Evolutionary conservation across 2,888 invertebrate species (phyloP).

Genomic region (Diarsia mendica): DNA sequence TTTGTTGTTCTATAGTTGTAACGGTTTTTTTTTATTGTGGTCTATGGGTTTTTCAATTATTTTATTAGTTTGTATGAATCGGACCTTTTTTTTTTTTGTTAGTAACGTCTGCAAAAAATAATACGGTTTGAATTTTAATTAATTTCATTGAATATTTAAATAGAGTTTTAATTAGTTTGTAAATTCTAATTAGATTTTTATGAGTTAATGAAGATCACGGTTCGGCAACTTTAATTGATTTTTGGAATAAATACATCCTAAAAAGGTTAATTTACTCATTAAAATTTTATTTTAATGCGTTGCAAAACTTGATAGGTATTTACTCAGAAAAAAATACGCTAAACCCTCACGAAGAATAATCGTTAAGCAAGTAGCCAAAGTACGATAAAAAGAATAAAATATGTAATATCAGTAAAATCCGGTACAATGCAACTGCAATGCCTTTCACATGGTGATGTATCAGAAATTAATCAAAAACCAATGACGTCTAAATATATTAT

Average conservation of each 20-base stretch:
- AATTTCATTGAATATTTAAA: slow-evolving; percentile 8
- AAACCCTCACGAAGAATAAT: neutral
- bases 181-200: slow-evolving; percentile 1
- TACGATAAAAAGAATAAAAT: slow-evolving; percentile 42
- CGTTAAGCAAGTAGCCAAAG: slow-evolving; percentile 18
- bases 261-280: slow-evolving; percentile 26
- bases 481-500: slow-evolving; percentile 62
- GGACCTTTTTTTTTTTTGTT: slow-evolving; percentile 5
- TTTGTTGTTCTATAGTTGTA: slow-evolving; percentile 50
- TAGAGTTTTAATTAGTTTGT: slow-evolving; percentile 15
- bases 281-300: neutral
- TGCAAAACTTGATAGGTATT: neutral
- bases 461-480: slow-evolving; percentile 53
- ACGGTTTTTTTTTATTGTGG: slow-evolving; percentile 50
- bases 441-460: slow-evolving; percentile 40
- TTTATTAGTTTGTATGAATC: slow-evolving; percentile 35
- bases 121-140: neutral
- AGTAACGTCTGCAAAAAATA: slow-evolving; percentile 32
- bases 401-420: slow-evolving; percentile 40
- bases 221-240: neutral
- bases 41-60: slow-evolving; percentile 51
- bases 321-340: neutral
- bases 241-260: slow-evolving; percentile 26
- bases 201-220: neutral
- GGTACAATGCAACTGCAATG: slow-evolving; percentile 46